phyloP scores from a whole-genome alignment of 2,113 vertebrate species.

The Rhynchopsitta pachyrhyncha region DNA sequence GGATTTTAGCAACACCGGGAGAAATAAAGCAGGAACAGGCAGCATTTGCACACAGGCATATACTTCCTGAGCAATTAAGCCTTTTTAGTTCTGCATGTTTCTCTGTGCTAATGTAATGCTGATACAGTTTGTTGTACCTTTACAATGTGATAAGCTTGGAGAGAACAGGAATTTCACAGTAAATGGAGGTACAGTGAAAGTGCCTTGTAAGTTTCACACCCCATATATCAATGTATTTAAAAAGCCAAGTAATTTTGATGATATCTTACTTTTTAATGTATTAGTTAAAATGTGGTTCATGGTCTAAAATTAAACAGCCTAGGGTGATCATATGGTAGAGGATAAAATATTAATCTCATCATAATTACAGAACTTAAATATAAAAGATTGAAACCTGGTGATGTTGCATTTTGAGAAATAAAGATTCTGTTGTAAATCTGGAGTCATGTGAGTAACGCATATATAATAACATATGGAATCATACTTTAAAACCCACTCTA shows the following conservation, averaged over 20 bases:
- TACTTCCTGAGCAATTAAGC: background rate
- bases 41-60: background rate
- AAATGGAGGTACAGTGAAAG: background rate
- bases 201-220: background rate
- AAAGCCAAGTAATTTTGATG: conserved; percentile 55
- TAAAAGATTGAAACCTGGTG: conserved; percentile 24
- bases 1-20: background rate
- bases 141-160: background rate
- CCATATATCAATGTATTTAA: conserved; percentile 27
- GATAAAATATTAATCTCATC: conserved; percentile 77
- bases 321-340: conserved; percentile 66
- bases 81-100: background rate
- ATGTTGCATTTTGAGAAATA: conserved; percentile 4
- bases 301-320: conserved; percentile 69
- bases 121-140: background rate
- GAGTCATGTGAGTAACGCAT: background rate
- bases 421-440: background rate
- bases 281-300: conserved; percentile 63
- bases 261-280: conserved; percentile 63
- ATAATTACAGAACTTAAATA: conserved; percentile 70
- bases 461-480: background rate
- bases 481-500: background rate
- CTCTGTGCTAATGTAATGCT: background rate
- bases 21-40: background rate
- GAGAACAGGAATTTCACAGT: background rate